Evolutionary conservation across 2,888 invertebrate genomes (phyloP).

Genomic region (Eupithecia abbreviata): DNA sequence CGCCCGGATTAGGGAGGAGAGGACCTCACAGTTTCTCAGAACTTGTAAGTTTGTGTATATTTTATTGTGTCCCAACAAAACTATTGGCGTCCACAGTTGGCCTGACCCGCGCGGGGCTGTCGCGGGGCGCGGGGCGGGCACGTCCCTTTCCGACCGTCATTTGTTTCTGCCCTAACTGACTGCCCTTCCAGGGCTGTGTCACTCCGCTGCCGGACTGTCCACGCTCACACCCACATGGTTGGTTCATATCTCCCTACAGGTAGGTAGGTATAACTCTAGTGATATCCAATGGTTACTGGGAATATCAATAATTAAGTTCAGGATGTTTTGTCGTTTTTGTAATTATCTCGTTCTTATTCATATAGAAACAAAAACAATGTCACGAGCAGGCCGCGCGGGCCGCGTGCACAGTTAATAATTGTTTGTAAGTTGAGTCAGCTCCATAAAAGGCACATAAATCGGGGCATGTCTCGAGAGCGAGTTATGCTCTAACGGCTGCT

Average conservation of each 20-base stretch:
- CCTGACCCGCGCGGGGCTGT: constrained; percentile 4
- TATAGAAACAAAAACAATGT: not conserved
- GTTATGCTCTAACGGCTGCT: constrained; percentile 23
- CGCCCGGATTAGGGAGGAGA: constrained; percentile 11
- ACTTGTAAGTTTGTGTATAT: constrained; percentile 34
- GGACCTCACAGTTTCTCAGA: constrained; percentile 22
- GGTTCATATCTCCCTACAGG: too few species aligned
- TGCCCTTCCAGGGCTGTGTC: not conserved
- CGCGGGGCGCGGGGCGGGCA: not conserved
- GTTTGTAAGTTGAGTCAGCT: constrained; percentile 45
- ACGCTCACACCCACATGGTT: too few species aligned
- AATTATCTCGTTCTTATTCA: not conserved
- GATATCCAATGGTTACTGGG: not conserved
- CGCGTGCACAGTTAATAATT: not conserved
- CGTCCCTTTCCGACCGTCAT: constrained; percentile 35
- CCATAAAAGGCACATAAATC: constrained; percentile 58
- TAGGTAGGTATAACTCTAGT: too few species aligned
- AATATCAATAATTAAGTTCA: not conserved
- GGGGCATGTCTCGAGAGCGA: constrained; percentile 41
- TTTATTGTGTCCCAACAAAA: constrained; percentile 32
- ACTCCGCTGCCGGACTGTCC: not conserved
- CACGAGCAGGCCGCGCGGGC: not conserved
- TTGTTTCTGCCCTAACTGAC: constrained; percentile 47
- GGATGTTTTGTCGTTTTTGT: not conserved
- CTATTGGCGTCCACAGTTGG: constrained; percentile 29